Conservation (phyloP, 2,113 vertebrate species). For the Mus musculus region GRCm39 chr19:23297501-23298000, state of each 20-base stretch:
- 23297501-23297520: not conserved
- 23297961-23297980: not conserved
- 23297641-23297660: not conserved
- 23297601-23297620: not conserved
- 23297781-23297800: not conserved
- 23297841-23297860: not conserved
- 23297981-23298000: not conserved
- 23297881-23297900: no score
- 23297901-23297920: not conserved
- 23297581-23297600: not conserved
- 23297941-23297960: not conserved
- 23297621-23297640: not conserved
- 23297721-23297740: not conserved
- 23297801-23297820: not conserved
- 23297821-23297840: not conserved
- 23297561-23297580: not conserved
- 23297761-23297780: not conserved
- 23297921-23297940: not conserved
- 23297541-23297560: not conserved
- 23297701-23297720: not conserved
- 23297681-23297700: not conserved
- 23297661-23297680: not conserved
- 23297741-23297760: not conserved
- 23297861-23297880: not conserved
- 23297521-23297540: not conserved